phyloP scores from a whole-genome alignment of 2,113 vertebrate genomes.

The Butorides virescens region DNA sequence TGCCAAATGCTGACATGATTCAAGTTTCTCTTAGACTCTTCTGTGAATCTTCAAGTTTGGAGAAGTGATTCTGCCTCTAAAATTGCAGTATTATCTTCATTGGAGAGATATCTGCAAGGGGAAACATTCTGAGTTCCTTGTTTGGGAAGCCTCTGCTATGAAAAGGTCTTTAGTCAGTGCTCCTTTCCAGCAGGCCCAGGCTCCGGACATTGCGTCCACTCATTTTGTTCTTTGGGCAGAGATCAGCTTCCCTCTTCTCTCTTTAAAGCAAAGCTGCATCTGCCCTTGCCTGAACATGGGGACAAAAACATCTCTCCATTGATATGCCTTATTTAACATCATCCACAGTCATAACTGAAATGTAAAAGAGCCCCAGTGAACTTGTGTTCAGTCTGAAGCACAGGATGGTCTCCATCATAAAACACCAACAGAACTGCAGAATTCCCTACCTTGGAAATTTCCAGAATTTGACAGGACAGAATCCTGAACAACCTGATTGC shows the following conservation, averaged over 20 bases:
- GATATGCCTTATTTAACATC: not conserved
- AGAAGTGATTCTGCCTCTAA: not conserved
- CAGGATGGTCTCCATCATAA: not conserved
- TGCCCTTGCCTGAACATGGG: not conserved
- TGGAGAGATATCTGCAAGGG: not conserved
- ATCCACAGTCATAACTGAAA: not conserved
- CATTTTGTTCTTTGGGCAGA: not conserved
- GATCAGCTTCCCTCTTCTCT: not conserved
- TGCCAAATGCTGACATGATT: not conserved
- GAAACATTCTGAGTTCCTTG: not conserved
- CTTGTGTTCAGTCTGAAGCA: not conserved
- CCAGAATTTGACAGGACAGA: not conserved
- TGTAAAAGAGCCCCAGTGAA: not conserved
- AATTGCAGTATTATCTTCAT: not conserved
- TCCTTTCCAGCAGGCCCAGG: fast-evolving
- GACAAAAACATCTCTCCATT: not conserved
- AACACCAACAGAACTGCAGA: not conserved
- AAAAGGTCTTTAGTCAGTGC: not conserved
- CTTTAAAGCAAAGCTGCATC: not conserved
- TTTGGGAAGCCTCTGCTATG: not conserved
- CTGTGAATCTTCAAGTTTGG: not conserved
- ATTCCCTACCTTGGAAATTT: not conserved
- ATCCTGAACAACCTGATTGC: not conserved
- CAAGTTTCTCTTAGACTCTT: not conserved
- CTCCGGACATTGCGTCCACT: fast-evolving